phyloP scores from a whole-genome alignment of 2,113 vertebrate genomes.

The Penelope pileata region DNA sequence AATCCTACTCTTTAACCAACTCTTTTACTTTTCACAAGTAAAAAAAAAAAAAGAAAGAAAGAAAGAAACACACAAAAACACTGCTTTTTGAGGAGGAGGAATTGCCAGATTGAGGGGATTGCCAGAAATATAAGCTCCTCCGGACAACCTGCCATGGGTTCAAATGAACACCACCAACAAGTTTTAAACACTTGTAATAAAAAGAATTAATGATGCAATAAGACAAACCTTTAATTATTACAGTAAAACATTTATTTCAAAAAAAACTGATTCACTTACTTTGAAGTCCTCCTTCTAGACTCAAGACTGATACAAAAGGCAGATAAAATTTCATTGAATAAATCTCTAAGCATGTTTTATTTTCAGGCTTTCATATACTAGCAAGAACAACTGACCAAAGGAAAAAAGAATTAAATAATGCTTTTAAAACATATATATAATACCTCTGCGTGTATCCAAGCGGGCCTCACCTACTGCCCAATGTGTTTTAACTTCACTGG shows the following conservation, averaged over 20 bases:
- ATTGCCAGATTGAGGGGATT: conserved; percentile 39
- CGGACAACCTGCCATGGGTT: neutral
- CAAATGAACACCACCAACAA: neutral
- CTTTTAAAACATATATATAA: neutral
- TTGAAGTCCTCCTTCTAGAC: neutral
- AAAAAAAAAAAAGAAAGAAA: neutral
- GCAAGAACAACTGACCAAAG: neutral
- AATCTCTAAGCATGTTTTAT: neutral
- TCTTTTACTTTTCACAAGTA: conserved; percentile 5
- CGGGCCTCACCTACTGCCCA: neutral
- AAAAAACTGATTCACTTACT: neutral
- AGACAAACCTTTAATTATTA: neutral
- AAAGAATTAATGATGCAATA: neutral
- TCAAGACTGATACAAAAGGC: neutral
- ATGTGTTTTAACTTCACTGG: neutral
- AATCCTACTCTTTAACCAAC: conserved; percentile 12
- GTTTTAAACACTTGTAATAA: neutral
- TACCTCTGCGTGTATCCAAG: neutral
- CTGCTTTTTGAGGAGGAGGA: neutral
- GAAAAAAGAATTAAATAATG: neutral
- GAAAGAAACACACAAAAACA: neutral
- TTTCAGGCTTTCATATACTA: neutral
- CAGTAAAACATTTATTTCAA: neutral
- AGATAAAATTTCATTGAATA: neutral
- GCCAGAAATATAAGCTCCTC: neutral